A percentile compares a stretch with the other conserved stretches of the same genome.
These are phyloP conservation scores for Gymnothorax reevesii DNA, from an alignment of 2,797 vertebrate species.

Conservation along the genomic window DNA sequence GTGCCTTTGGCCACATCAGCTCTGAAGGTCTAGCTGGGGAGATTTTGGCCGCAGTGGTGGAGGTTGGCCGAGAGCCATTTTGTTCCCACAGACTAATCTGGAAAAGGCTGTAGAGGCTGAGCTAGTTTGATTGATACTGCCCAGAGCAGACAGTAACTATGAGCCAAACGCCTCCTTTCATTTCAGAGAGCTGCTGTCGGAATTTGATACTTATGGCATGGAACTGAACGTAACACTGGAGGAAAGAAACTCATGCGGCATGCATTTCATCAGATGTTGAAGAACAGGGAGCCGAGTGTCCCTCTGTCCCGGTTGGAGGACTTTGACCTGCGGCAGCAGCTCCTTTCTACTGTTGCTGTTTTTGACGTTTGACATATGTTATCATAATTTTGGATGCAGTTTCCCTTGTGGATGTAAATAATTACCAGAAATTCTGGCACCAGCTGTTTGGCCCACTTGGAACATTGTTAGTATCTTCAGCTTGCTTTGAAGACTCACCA, in stretches of 20 bases:
- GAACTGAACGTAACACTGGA: not conserved
- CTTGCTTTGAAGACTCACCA: too few relatives aligned
- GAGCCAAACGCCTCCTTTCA: slow-evolving; percentile 23
- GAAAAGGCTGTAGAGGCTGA: not conserved
- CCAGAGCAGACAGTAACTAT: slow-evolving; percentile 25
- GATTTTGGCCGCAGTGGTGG: not conserved
- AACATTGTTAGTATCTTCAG: too few relatives aligned
- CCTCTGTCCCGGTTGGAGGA: too few relatives aligned
- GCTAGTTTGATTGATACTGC: slow-evolving; percentile 25
- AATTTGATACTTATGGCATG: slow-evolving; percentile 2
- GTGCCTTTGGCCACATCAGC: not conserved
- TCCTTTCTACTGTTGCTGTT: too few relatives aligned
- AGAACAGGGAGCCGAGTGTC: too few relatives aligned
- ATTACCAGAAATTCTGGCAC: too few relatives aligned
- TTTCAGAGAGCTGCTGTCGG: slow-evolving; percentile 8
- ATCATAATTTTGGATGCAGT: too few relatives aligned
- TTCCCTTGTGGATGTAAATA: too few relatives aligned
- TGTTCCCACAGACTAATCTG: slow-evolving; percentile 24
- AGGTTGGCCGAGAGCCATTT: not conserved
- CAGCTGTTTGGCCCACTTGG: too few relatives aligned
- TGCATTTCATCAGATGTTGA: too few relatives aligned
- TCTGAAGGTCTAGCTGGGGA: not conserved
- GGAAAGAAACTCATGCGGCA: not conserved
- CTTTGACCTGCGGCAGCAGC: too few relatives aligned
- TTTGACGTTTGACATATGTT: too few relatives aligned